Evolutionary conservation across 2,113 vertebrate genomes (phyloP).

Genomic region (Pterocles burchelli): DNA sequence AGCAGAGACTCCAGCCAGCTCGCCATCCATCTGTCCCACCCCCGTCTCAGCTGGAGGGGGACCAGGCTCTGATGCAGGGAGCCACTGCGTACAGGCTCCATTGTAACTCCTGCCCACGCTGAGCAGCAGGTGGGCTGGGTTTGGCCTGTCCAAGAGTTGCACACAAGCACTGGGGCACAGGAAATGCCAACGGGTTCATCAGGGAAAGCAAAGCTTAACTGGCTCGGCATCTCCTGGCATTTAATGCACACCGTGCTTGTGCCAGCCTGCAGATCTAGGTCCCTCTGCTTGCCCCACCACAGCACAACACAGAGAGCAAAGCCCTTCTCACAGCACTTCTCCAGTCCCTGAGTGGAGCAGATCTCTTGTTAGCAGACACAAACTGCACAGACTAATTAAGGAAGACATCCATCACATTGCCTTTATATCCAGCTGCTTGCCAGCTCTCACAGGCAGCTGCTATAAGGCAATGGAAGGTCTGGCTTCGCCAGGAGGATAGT

Average conservation of each 20-base stretch:
- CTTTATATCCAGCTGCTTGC: not conserved
- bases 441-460: not conserved
- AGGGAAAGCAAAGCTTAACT: not conserved
- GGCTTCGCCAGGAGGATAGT: not conserved
- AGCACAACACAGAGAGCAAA: not conserved
- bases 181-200: not conserved
- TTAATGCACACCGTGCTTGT: not conserved
- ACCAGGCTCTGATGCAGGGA: not conserved
- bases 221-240: not conserved
- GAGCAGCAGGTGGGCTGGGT: not conserved
- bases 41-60: not conserved
- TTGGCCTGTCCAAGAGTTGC: not conserved
- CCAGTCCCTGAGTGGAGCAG: accelerated
- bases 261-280: not conserved
- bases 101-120: not conserved
- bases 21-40: not conserved
- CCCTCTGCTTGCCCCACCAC: not conserved
- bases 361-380: not conserved
- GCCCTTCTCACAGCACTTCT: not conserved
- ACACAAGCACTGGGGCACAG: accelerated
- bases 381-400: not conserved
- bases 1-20: not conserved
- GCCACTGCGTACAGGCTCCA: not conserved
- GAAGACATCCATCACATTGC: not conserved
- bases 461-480: not conserved